These are phyloP conservation scores for Octodon degus DNA, from an alignment of 2,113 vertebrate species.

Conservation along the genomic window DNA sequence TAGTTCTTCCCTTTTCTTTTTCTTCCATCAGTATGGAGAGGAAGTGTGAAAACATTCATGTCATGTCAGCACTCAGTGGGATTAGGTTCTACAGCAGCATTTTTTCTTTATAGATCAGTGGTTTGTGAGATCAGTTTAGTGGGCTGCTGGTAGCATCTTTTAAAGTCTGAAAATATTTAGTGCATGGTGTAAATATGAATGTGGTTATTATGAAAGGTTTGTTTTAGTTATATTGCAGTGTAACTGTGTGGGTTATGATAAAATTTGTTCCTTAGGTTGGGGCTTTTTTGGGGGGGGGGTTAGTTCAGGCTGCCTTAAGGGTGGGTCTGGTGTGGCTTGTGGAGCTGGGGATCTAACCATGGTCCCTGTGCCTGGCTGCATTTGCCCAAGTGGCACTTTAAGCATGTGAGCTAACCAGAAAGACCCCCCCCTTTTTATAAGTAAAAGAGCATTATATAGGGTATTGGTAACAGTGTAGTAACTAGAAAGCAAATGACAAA, in stretches of 20 bases:
- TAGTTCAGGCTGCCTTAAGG: too few relatives aligned
- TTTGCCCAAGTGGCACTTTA: too few relatives aligned
- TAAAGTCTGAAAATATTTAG: not conserved
- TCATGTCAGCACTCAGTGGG: not conserved
- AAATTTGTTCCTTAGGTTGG: not conserved
- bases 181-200: not conserved
- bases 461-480: not conserved
- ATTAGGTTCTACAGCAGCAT: not conserved
- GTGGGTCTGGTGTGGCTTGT: too few relatives aligned
- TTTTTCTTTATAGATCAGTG: not conserved
- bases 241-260: too few relatives aligned
- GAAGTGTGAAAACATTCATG: not conserved
- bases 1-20: not conserved
- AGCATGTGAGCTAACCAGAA: too few relatives aligned
- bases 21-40: not conserved
- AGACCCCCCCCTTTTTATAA: too few relatives aligned
- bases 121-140: not conserved
- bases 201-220: not conserved
- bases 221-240: not conserved
- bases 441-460: not conserved
- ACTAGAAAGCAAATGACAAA: slow-evolving; percentile 19
- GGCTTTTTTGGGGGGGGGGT: not conserved
- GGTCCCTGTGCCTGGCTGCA: too few relatives aligned
- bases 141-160: not conserved
- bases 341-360: too few relatives aligned